Percentiles rank a stretch among this genome's conserved stretches.
phyloP scores from a whole-genome alignment of 2,888 invertebrate species.

The Serrognathus titanus region DNA sequence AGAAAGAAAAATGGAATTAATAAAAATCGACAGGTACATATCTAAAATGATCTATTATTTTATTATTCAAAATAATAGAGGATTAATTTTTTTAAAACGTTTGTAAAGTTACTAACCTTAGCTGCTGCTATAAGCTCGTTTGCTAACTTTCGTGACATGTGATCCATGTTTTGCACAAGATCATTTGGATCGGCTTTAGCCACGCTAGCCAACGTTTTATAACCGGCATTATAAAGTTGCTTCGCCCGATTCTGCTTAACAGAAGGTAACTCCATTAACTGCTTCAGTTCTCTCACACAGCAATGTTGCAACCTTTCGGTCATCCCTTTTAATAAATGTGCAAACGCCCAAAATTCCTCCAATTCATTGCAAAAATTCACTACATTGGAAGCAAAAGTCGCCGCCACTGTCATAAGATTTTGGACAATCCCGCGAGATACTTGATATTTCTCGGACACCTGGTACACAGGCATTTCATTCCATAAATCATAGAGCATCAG shows the following conservation, averaged over 20 bases:
- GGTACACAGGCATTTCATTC: slow-evolving; percentile 62
- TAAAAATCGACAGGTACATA: slow-evolving; percentile 9
- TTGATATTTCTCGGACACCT: slow-evolving; percentile 67
- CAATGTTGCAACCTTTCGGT: slow-evolving; percentile 75
- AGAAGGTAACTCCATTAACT: slow-evolving; percentile 83
- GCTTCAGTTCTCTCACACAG: slow-evolving; percentile 73
- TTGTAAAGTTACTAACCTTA: slow-evolving; percentile 56
- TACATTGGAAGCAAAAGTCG: slow-evolving; percentile 73
- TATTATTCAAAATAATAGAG: too few species aligned
- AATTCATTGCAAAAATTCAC: slow-evolving; percentile 76
- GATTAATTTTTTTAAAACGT: too few species aligned
- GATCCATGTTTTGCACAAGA: slow-evolving; percentile 63
- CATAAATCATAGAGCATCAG: slow-evolving; percentile 80
- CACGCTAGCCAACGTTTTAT: slow-evolving; percentile 69
- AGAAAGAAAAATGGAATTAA: slow-evolving; percentile 23
- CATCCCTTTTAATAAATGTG: slow-evolving; percentile 71
- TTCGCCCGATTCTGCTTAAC: slow-evolving; percentile 85
- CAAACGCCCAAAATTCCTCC: slow-evolving; percentile 78
- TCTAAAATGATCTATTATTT: not conserved
- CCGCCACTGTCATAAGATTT: slow-evolving; percentile 66
- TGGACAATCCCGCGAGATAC: slow-evolving; percentile 74
- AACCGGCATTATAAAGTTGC: slow-evolving; percentile 81
- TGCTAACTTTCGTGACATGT: slow-evolving; percentile 70
- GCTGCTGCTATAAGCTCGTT: slow-evolving; percentile 82
- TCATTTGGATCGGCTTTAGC: slow-evolving; percentile 67